phyloP scores from a whole-genome alignment of 2,888 invertebrate species.

The Ormyrus thymus region DNA sequence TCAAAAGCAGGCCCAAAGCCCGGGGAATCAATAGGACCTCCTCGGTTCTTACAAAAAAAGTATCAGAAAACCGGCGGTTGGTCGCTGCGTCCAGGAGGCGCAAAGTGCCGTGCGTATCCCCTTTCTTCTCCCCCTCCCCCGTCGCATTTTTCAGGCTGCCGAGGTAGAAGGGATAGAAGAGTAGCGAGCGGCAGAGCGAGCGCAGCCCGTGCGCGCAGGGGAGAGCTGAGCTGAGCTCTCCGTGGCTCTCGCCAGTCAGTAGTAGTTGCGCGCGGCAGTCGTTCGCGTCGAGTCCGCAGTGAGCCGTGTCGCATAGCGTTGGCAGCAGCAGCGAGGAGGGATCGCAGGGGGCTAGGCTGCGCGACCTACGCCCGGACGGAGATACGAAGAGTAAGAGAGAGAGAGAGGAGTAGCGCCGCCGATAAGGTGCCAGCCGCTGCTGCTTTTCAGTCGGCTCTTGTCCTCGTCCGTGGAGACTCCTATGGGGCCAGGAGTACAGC shows the following conservation, averaged over 20 bases:
- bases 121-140: background rate
- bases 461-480: no score
- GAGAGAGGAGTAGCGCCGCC: no score
- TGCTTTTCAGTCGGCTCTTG: background rate
- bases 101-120: constrained; percentile 1
- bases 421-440: background rate
- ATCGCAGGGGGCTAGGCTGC: background rate
- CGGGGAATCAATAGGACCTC: constrained; percentile 9
- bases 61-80: constrained; percentile 14
- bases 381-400: background rate
- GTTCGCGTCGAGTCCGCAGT: background rate
- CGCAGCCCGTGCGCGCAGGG: background rate
- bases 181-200: constrained; percentile 4
- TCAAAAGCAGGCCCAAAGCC: no score
- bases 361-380: background rate
- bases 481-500: no score
- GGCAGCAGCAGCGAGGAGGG: background rate
- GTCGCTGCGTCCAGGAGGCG: background rate
- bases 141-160: constrained; percentile 5
- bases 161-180: background rate
- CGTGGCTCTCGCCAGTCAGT: background rate
- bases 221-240: background rate
- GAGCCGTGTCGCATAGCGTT: constrained; percentile 3
- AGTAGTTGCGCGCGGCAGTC: constrained; percentile 30
- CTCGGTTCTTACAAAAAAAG: background rate